These are phyloP conservation scores for Alca torda DNA, from an alignment of 2,797 vertebrate genomes.

Conservation along the genomic window DNA sequence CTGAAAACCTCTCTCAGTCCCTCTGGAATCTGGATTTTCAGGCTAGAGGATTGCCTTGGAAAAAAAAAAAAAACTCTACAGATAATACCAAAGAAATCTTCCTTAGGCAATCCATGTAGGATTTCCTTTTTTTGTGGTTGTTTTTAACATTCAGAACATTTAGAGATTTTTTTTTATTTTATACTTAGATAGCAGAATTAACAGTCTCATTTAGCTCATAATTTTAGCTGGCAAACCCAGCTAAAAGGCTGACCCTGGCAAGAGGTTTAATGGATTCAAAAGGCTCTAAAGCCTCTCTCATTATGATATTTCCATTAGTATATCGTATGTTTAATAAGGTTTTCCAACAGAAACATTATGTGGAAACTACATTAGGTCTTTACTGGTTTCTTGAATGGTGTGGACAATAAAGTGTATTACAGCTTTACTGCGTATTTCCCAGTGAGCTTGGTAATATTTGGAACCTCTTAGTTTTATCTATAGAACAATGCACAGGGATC, in stretches of 20 bases:
- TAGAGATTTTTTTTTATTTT: background rate
- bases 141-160: background rate
- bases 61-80: background rate
- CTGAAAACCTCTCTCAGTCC: background rate
- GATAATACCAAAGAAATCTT: background rate
- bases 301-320: background rate
- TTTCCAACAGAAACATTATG: background rate
- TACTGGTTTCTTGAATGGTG: background rate
- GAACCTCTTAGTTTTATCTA: background rate
- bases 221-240: background rate
- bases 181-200: background rate
- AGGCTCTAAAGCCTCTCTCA: background rate
- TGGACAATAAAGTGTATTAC: background rate
- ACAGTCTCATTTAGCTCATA: background rate
- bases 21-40: conserved; percentile 42
- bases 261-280: background rate
- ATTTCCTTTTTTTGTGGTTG: background rate
- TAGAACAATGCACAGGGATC: background rate
- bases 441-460: background rate
- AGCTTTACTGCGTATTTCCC: background rate
- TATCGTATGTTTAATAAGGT: background rate
- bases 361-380: background rate
- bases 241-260: background rate
- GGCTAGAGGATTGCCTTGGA: background rate
- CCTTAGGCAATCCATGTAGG: background rate